These are phyloP conservation scores for Ailurus styani DNA, from an alignment of 2,113 vertebrate genomes.

Conservation along the genomic window DNA sequence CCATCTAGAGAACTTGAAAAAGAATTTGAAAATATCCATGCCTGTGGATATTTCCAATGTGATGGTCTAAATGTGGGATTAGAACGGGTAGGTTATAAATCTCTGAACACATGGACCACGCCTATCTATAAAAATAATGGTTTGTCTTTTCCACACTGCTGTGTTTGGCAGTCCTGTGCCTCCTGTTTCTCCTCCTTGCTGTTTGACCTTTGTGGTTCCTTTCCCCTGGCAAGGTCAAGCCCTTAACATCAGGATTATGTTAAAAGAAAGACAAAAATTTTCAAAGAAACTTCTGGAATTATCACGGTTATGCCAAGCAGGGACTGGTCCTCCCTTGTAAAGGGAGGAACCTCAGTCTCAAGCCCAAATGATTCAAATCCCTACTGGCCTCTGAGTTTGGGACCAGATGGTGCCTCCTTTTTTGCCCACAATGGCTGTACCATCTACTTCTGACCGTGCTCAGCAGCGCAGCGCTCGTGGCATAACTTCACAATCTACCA, in stretches of 20 bases:
- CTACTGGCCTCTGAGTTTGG: background rate
- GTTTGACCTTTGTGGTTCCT: slow-evolving; percentile 31
- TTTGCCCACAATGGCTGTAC: background rate
- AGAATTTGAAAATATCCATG: background rate
- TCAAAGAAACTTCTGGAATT: slow-evolving; percentile 58
- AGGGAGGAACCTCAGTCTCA: slow-evolving; percentile 44
- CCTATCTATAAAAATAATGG: background rate
- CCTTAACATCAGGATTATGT: slow-evolving; percentile 74
- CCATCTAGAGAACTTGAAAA: background rate
- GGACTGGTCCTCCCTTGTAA: slow-evolving; percentile 8
- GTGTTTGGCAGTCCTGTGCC: slow-evolving; percentile 1
- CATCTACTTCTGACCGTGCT: background rate
- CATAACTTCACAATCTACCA: background rate
- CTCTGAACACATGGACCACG: rapidly evolving
- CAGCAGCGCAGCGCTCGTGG: background rate
- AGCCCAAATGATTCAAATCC: slow-evolving; percentile 4
- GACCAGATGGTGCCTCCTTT: slow-evolving; percentile 9
- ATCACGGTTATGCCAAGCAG: slow-evolving; percentile 40
- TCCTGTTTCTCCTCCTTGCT: slow-evolving; percentile 36
- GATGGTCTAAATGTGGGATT: background rate
- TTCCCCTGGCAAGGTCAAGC: slow-evolving; percentile 68
- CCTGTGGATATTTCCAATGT: background rate
- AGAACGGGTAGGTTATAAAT: background rate
- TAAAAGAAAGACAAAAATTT: slow-evolving; percentile 61
- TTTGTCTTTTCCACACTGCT: slow-evolving; percentile 43